phyloP scores from a whole-genome alignment of 2,888 invertebrate genomes.

The Amphipyra tragopoginis region DNA sequence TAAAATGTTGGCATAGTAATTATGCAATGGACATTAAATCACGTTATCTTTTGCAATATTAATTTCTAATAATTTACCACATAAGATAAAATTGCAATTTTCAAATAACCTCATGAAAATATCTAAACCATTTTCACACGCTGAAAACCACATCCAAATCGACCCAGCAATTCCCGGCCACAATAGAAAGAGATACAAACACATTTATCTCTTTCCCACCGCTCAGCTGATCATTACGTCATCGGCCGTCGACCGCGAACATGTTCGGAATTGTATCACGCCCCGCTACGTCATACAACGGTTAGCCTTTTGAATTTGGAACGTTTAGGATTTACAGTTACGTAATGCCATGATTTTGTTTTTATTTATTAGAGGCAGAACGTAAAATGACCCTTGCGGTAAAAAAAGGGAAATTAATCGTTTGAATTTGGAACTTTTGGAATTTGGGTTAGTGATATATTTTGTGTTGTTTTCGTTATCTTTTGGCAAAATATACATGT shows the following conservation, averaged over 20 bases:
- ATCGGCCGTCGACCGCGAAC: slow-evolving; percentile 79
- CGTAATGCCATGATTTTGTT: slow-evolving; percentile 22
- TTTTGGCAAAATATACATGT: too few relatives aligned
- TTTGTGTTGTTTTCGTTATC: too few relatives aligned
- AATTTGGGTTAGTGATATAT: too few relatives aligned
- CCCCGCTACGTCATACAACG: slow-evolving; percentile 73
- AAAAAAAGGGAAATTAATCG: neutral
- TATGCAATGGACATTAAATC: too few relatives aligned
- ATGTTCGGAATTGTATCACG: slow-evolving; percentile 66
- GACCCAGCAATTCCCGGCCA: slow-evolving; percentile 27
- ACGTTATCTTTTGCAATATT: neutral
- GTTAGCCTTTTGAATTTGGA: slow-evolving; percentile 61
- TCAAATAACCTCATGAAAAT: neutral
- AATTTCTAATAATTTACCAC: neutral
- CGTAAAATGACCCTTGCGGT: neutral
- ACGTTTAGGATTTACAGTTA: slow-evolving; percentile 52
- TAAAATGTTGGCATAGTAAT: too few relatives aligned
- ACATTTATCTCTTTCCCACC: slow-evolving; percentile 32
- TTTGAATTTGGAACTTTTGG: neutral
- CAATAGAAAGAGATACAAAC: slow-evolving; percentile 44
- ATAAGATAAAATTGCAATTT: neutral
- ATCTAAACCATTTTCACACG: slow-evolving; percentile 2
- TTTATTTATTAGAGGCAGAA: neutral
- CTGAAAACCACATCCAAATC: slow-evolving; percentile 30
- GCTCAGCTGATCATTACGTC: slow-evolving; percentile 86